A percentile compares a stretch with the other conserved stretches of the same genome.
Conservation (phyloP, 2,113 vertebrate species). For the Datnioides undecimradiatus region DNA sequence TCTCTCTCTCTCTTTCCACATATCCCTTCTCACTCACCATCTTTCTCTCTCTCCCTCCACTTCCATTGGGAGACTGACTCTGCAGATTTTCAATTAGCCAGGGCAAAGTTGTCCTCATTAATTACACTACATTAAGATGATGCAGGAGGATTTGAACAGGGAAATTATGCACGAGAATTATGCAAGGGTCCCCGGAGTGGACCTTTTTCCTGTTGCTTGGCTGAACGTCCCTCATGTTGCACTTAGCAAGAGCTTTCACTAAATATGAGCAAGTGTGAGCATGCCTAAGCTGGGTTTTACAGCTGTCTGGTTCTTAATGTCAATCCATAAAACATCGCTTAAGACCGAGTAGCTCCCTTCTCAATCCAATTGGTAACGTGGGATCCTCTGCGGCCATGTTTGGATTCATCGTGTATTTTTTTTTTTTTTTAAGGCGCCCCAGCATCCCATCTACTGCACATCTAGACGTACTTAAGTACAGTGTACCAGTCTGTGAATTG, state of each 20-base stretch:
- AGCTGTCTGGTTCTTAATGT: slow-evolving; percentile 50
- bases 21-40: not conserved
- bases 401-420: not conserved
- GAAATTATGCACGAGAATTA: slow-evolving; percentile 58
- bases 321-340: slow-evolving; percentile 62
- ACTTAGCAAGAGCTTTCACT: slow-evolving; percentile 46
- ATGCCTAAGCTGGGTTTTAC: slow-evolving; percentile 37
- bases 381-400: not conserved
- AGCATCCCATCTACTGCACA: not conserved
- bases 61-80: slow-evolving; percentile 63
- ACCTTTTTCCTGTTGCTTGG: slow-evolving; percentile 45
- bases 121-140: slow-evolving; percentile 68
- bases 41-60: not conserved
- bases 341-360: slow-evolving; percentile 3
- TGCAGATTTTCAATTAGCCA: slow-evolving; percentile 71
- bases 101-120: slow-evolving; percentile 67
- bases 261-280: slow-evolving; percentile 32
- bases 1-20: not conserved
- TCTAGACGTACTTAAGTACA: not conserved
- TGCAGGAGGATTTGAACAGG: slow-evolving; percentile 39
- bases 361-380: not conserved
- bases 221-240: slow-evolving; percentile 50
- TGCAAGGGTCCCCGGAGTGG: slow-evolving; percentile 42
- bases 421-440: not conserved
- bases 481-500: not conserved